phyloP scores from a whole-genome alignment of 1,140 invertebrate genomes.

The Tetragonula clypearis region DNA sequence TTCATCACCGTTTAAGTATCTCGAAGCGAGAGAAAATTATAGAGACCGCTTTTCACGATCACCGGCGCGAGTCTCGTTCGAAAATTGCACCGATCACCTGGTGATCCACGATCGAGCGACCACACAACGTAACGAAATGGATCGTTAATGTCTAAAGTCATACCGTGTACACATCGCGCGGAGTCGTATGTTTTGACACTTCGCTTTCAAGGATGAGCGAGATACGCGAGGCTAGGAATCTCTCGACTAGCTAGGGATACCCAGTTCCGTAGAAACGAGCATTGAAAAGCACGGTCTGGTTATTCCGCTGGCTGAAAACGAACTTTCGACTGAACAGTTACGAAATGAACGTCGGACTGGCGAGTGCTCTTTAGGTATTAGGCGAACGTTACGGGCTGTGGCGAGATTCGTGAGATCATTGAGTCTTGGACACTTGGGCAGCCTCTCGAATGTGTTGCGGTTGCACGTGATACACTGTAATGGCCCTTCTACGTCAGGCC shows the following conservation, averaged over 20 bases:
- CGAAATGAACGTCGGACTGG: conserved; percentile 35
- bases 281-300: conserved; percentile 66
- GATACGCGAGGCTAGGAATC: no score
- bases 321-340: conserved; percentile 47
- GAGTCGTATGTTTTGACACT: no score
- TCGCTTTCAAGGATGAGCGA: no score
- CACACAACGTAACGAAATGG: no score
- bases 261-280: conserved; percentile 53
- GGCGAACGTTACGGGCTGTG: conserved; percentile 48
- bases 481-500: conserved; percentile 29
- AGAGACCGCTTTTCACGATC: no score
- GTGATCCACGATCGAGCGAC: no score
- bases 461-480: conserved; percentile 45
- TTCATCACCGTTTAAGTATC: no score
- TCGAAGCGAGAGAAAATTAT: no score
- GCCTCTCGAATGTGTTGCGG: conserved; percentile 32
- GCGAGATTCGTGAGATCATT: conserved; percentile 60
- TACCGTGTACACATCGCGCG: no score
- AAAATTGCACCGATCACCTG: no score
- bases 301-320: conserved; percentile 59
- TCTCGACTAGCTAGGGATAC: background rate
- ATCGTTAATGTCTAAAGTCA: no score
- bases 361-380: conserved; percentile 69
- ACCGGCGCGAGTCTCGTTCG: no score
- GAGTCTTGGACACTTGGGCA: conserved; percentile 56